These are phyloP conservation scores for Cyrtonyx montezumae DNA, from an alignment of 2,113 vertebrate genomes.

Conservation along the genomic window DNA sequence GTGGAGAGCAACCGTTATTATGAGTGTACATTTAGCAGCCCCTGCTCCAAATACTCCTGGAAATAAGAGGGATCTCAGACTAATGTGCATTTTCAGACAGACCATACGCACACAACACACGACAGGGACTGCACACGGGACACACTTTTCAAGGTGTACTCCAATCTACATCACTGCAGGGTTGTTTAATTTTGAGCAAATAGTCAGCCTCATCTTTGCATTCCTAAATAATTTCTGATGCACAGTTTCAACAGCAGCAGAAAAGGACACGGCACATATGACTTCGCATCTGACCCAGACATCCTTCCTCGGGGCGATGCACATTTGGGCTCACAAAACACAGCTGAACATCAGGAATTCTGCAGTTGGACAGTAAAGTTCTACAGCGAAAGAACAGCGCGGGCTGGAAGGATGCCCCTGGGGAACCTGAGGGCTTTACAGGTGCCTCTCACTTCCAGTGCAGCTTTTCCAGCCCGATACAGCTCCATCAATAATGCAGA, in stretches of 20 bases:
- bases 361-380: neutral
- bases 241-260: neutral
- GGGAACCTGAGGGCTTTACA: neutral
- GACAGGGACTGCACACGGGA: neutral
- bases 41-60: neutral
- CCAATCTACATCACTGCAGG: neutral
- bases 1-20: neutral
- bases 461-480: neutral
- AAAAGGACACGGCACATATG: neutral
- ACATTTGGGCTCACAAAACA: neutral
- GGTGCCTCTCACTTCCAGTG: neutral
- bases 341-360: neutral
- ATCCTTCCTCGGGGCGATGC: neutral
- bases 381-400: neutral
- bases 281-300: neutral
- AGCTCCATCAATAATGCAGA: neutral
- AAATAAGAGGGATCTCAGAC: neutral
- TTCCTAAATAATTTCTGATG: neutral
- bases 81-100: neutral
- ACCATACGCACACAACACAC: neutral
- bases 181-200: neutral
- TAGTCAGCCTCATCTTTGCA: neutral
- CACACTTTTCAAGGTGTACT: neutral
- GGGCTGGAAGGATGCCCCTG: neutral
- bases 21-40: neutral